A percentile compares a stretch with the other conserved stretches of the same genome.
Evolutionary conservation across 2,888 invertebrate species (phyloP).

Genomic region (Ichneumon xanthorius): DNA sequence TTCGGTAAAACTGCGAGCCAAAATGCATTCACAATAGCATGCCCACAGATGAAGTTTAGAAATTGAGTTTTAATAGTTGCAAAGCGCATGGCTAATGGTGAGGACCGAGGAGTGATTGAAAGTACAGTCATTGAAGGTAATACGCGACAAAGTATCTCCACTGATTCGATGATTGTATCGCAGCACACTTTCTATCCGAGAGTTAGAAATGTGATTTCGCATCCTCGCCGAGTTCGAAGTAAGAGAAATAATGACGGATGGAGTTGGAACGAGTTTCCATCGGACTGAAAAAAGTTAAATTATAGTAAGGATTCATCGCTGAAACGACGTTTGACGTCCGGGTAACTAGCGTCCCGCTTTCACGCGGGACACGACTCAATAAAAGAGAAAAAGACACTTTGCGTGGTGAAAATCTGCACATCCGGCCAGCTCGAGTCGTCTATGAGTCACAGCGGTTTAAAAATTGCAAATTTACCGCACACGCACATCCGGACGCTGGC

Average conservation of each 20-base stretch:
- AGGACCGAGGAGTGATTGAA: background rate
- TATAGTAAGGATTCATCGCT: constrained; percentile 41
- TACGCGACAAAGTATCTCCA: background rate
- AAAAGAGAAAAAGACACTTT: constrained; percentile 11
- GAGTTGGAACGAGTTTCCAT: constrained; percentile 45
- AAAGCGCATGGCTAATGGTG: constrained; percentile 7
- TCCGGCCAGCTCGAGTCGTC: background rate
- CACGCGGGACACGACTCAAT: constrained; percentile 53
- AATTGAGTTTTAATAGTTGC: background rate
- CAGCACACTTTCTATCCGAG: constrained; percentile 16
- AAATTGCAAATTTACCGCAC: background rate
- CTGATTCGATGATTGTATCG: background rate
- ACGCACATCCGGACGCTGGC: background rate
- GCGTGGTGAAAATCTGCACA: constrained; percentile 14
- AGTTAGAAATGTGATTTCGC: constrained; percentile 20
- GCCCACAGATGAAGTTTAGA: background rate
- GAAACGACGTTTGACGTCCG: constrained; percentile 34
- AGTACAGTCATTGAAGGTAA: constrained; percentile 5
- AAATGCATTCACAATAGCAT: background rate
- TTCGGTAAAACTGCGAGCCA: background rate
- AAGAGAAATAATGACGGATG: constrained; percentile 24
- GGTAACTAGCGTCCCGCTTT: constrained; percentile 55
- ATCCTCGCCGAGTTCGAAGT: constrained; percentile 18
- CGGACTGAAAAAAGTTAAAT: constrained; percentile 18
- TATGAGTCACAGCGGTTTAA: background rate